These are phyloP conservation scores for Nannobrachium achirus DNA, from an alignment of 2,113 vertebrate species.

Conservation along the genomic window DNA sequence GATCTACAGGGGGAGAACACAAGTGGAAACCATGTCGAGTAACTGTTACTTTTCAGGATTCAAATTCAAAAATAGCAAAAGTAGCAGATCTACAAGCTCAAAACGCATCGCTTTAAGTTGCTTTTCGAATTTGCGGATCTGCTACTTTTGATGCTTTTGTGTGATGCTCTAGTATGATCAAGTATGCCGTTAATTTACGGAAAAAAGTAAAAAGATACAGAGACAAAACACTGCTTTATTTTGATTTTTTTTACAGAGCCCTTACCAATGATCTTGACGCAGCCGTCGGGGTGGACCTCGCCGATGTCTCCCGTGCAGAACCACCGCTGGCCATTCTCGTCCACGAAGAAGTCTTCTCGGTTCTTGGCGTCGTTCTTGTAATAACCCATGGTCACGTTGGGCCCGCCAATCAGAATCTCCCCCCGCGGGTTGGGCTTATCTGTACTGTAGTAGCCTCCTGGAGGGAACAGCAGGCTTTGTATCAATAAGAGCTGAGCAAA, in stretches of 20 bases:
- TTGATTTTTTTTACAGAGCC: conserved; percentile 1
- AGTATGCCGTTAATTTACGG: too few relatives aligned
- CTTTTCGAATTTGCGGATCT: too few relatives aligned
- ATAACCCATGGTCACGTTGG: conserved; percentile 94
- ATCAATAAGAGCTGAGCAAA: too few relatives aligned
- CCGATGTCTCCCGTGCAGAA: conserved; percentile 97
- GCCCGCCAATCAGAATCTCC: conserved; percentile 94
- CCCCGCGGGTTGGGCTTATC: conserved; percentile 93
- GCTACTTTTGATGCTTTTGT: too few relatives aligned
- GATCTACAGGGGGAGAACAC: conserved; percentile 77
- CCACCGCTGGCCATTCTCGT: conserved; percentile 91
- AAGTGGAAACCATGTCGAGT: too few relatives aligned
- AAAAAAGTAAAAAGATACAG: too few relatives aligned
- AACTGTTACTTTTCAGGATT: too few relatives aligned
- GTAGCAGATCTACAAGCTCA: too few relatives aligned
- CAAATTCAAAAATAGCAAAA: too few relatives aligned
- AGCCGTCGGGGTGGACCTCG: conserved; percentile 92
- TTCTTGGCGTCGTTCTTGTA: conserved; percentile 91
- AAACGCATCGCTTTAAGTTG: too few relatives aligned
- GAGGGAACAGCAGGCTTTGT: background rate
- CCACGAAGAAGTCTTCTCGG: conserved; percentile 88
- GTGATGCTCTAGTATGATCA: too few relatives aligned
- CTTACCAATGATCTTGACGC: conserved; percentile 97
- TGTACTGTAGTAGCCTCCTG: conserved; percentile 93
- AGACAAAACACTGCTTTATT: background rate